These are phyloP conservation scores for Bombus confusus DNA, from an alignment of 1,140 invertebrate species.

Conservation along the genomic window DNA sequence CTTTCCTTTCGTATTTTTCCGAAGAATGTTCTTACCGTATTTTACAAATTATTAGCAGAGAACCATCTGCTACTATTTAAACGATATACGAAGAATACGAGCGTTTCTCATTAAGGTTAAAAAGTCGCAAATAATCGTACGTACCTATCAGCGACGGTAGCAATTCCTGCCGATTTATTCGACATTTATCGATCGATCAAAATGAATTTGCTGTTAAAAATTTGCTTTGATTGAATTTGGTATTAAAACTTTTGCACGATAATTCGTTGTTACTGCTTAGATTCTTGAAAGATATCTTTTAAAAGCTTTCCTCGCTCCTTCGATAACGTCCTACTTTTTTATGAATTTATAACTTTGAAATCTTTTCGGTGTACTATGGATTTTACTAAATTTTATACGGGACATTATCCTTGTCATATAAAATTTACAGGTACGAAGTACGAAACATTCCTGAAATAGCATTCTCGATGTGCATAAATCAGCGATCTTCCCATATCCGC, in stretches of 20 bases:
- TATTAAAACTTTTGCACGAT: too few relatives aligned
- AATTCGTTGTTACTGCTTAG: too few relatives aligned
- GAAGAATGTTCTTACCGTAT: too few relatives aligned
- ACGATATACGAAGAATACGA: neutral
- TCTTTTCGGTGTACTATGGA: neutral
- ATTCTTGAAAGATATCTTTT: too few relatives aligned
- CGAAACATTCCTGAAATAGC: neutral
- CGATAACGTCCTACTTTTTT: neutral
- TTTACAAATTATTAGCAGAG: neutral
- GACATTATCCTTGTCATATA: neutral
- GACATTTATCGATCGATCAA: too few relatives aligned
- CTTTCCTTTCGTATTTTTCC: too few relatives aligned
- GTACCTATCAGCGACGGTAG: accelerated
- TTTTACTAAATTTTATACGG: neutral
- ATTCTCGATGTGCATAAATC: neutral
- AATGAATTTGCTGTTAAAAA: too few relatives aligned
- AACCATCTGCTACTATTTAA: neutral
- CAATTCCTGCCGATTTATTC: too few relatives aligned
- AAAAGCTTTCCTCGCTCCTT: neutral
- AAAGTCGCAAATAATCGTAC: too few relatives aligned
- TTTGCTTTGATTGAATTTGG: too few relatives aligned
- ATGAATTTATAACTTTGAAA: neutral
- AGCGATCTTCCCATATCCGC: neutral
- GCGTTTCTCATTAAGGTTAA: too few relatives aligned
- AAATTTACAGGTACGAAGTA: neutral